A percentile compares a stretch with the other conserved stretches of the same genome.
These are phyloP conservation scores for Etheostoma spectabile DNA, from an alignment of 2,113 vertebrate genomes.

Conservation along the genomic window DNA sequence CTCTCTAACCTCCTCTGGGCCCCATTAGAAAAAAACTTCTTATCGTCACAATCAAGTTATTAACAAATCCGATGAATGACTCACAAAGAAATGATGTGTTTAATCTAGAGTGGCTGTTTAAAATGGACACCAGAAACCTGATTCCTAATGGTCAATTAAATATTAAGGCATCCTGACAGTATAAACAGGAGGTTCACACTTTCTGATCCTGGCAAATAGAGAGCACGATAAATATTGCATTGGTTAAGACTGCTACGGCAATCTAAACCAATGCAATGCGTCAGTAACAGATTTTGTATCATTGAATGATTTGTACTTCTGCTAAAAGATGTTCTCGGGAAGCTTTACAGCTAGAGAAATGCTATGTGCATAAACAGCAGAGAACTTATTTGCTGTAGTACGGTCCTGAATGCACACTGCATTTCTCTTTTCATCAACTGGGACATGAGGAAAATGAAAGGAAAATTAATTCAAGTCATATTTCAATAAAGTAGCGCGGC, in stretches of 20 bases:
- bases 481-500: not conserved
- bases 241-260: slow-evolving; percentile 43
- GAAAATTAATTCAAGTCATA: not conserved
- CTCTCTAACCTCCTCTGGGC: not conserved
- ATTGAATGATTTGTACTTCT: not conserved
- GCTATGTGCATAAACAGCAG: not conserved
- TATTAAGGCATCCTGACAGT: slow-evolving; percentile 60
- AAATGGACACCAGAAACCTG: slow-evolving; percentile 61
- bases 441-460: not conserved
- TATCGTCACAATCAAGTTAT: not conserved
- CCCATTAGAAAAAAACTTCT: not conserved
- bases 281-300: slow-evolving; percentile 20
- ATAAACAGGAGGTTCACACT: slow-evolving; percentile 55
- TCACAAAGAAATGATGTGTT: slow-evolving; percentile 13
- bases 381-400: not conserved
- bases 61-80: not conserved
- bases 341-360: not conserved
- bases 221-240: slow-evolving; percentile 72
- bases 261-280: slow-evolving; percentile 41
- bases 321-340: not conserved
- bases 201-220: slow-evolving; percentile 51
- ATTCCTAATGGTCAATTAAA: slow-evolving; percentile 72
- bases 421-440: not conserved
- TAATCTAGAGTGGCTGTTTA: slow-evolving; percentile 22
- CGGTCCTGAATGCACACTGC: not conserved